phyloP scores from a whole-genome alignment of 2,797 vertebrate species.

The Acrossocheilus fasciatus region DNA sequence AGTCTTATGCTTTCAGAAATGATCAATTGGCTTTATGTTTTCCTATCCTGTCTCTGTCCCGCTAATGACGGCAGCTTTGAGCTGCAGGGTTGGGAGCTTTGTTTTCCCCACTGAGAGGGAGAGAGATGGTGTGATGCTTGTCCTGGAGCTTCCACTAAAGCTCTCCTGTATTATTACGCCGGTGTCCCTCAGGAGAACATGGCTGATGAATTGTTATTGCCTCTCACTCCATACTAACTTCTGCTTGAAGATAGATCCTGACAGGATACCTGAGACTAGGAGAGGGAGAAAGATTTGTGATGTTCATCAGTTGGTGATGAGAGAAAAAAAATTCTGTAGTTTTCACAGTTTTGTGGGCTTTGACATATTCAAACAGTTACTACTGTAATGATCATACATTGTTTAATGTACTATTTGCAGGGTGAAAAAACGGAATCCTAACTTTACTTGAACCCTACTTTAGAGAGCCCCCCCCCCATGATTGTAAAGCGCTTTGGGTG shows the following conservation, averaged over 20 bases:
- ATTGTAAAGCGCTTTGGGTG: too few species aligned
- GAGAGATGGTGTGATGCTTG: slow-evolving; percentile 55
- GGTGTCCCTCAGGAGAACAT: slow-evolving; percentile 53
- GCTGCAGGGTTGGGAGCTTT: slow-evolving; percentile 52
- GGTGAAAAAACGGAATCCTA: background rate
- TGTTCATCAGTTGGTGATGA: background rate
- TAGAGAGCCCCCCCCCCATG: background rate
- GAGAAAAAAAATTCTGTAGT: background rate
- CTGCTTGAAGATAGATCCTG: slow-evolving; percentile 46
- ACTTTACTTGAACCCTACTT: background rate
- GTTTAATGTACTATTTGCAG: background rate
- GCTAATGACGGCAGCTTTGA: slow-evolving; percentile 53
- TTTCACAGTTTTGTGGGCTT: background rate
- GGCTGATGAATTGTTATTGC: slow-evolving; percentile 65
- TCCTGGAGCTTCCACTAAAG: slow-evolving; percentile 66
- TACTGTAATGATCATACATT: background rate
- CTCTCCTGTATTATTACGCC: slow-evolving; percentile 67
- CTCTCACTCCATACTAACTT: slow-evolving; percentile 51
- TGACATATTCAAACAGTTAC: background rate
- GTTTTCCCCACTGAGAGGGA: slow-evolving; percentile 47
- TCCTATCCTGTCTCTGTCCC: slow-evolving; percentile 38
- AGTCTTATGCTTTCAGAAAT: slow-evolving; percentile 49
- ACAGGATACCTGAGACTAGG: slow-evolving; percentile 51
- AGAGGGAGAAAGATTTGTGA: slow-evolving; percentile 14
- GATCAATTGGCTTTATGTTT: slow-evolving; percentile 41